These are phyloP conservation scores for Lithobates pipiens DNA, from an alignment of 2,797 vertebrate species.

Conservation along the genomic window DNA sequence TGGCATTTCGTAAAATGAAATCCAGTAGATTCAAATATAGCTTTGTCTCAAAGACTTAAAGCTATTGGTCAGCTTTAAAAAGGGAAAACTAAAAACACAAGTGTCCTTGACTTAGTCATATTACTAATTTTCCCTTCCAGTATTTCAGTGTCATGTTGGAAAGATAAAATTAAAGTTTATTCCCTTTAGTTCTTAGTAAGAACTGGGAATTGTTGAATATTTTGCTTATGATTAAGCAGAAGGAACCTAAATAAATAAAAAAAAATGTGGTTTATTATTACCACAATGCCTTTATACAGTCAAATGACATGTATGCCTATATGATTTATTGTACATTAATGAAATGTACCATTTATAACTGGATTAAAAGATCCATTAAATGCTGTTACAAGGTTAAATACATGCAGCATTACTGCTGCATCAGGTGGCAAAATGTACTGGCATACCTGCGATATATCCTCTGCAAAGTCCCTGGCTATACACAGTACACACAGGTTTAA, in stretches of 20 bases:
- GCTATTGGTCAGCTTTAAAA: conserved; percentile 68
- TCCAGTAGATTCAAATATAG: conserved; percentile 77
- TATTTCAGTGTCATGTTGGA: not conserved
- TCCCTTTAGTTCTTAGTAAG: conserved; percentile 42
- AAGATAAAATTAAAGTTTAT: conserved; percentile 4
- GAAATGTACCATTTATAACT: conserved; percentile 17
- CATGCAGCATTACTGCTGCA: conserved; percentile 16
- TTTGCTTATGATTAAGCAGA: conserved; percentile 31
- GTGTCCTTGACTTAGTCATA: not conserved
- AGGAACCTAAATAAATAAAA: conserved; percentile 41
- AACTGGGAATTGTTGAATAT: conserved; percentile 39
- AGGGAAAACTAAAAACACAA: conserved; percentile 39
- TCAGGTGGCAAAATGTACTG: conserved; percentile 57
- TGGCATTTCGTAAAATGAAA: conserved; percentile 77
- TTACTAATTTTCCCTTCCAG: conserved; percentile 34
- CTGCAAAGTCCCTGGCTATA: conserved; percentile 77
- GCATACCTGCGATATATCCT: conserved; percentile 74
- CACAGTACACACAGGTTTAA: conserved; percentile 80
- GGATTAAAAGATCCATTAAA: conserved; percentile 23
- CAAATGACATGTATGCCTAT: conserved; percentile 11
- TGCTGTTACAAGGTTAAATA: conserved; percentile 45
- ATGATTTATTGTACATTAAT: conserved; percentile 14
- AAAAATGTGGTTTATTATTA: conserved; percentile 26
- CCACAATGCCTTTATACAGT: conserved; percentile 30
- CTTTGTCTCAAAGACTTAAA: conserved; percentile 64